Base-by-base conservation (phyloP, 2,113 vertebrate species). In the Onychostruthus taczanowskii region DNA sequence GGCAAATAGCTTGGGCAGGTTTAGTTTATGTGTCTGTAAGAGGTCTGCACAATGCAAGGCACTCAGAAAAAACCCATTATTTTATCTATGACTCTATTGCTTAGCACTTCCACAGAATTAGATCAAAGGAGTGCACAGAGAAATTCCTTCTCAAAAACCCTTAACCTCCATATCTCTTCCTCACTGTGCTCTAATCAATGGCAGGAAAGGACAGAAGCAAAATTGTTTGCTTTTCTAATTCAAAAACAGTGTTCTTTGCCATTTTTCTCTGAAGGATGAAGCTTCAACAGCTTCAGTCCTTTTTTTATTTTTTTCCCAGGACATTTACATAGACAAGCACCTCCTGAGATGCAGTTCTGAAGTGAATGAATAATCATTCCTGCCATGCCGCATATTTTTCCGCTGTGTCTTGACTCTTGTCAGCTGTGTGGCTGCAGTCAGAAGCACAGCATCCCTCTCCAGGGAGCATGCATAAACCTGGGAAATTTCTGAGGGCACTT, bases 81-180 rank as follows among this genome's bases (percentile, higher is more conserved):
- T 85, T 93, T 83, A 62, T 87, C 50, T 96, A 1, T 55, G 24
- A n/a, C 82, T 92, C 7, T 59, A 53, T 74, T 95, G 75, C 91
- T 94, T 86, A 93, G 86, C 33, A 21, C 30, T 91, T 79, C 26
- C 44, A 84, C 53, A 61, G 73, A 79, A 93, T 89, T 62, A 93
- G 70, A 93, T 96, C 91, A 89, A 93, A 91, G 55, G 24, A 61
- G 31, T 53, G 47, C 75, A 53, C 56, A 37, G 47, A 87, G 86
- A 87, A 96, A 93, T 89, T 92, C 61, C 74, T 56, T 93, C 93
- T 74, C 68, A 92, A 92, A 90, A 95, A 39, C 63, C 74, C 92
- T 95, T 95, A 86, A 84, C 78, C 72, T 50, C 47, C 49, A 52
- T 59, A 82, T 79, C 61, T 94, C 31, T 87, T 69, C 75, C 61